Percentiles rank a stretch among this genome's conserved stretches.
phyloP scores from a whole-genome alignment of 1,140 invertebrate genomes.

The Kradibia gibbosae region DNA sequence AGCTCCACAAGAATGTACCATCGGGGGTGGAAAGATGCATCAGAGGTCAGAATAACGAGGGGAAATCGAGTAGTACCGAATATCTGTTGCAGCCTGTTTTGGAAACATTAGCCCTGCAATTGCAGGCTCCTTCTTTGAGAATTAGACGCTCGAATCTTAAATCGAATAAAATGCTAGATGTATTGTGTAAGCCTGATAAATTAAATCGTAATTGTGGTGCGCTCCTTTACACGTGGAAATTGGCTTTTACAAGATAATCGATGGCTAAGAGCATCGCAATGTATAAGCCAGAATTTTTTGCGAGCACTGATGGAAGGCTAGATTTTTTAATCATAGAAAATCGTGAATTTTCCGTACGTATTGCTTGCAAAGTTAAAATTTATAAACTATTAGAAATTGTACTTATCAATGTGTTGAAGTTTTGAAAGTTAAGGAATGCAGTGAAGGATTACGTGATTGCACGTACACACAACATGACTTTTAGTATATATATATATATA shows the following conservation, averaged over 20 bases:
- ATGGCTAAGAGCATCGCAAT: not conserved
- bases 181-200: not conserved
- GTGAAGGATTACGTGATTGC: too few relatives aligned
- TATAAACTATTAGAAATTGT: not conserved
- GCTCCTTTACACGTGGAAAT: not conserved
- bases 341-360: not conserved
- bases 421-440: not conserved
- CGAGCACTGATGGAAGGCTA: not conserved
- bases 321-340: not conserved
- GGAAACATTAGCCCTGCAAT: not conserved
- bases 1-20: not conserved
- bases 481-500: too few relatives aligned
- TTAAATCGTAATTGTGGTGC: conserved; percentile 16
- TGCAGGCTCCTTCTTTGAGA: not conserved
- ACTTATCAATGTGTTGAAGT: not conserved
- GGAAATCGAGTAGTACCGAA: not conserved
- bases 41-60: not conserved
- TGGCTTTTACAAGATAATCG: not conserved
- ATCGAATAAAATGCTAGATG: conserved; percentile 6
- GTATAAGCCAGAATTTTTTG: too few relatives aligned
- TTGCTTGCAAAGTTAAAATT: not conserved
- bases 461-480: too few relatives aligned
- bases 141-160: not conserved
- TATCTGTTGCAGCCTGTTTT: not conserved
- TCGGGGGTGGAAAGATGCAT: too few relatives aligned